Conservation (phyloP, 2,888 invertebrate species). For the Acrocyrtus sp. region DNA sequence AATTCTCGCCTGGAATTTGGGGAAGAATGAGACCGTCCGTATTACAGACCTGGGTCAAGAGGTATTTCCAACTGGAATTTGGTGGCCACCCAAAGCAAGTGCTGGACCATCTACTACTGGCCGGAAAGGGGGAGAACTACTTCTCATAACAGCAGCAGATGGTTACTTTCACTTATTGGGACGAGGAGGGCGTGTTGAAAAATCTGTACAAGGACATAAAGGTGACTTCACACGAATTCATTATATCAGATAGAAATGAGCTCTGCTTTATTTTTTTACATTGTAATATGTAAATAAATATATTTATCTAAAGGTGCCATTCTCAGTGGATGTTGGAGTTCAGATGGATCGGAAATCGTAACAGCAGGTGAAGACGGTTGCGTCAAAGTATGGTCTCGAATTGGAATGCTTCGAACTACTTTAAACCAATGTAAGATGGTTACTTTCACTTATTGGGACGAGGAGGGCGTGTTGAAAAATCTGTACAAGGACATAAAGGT, state of each 20-base stretch:
- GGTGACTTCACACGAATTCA: too few species aligned
- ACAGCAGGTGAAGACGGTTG: constrained; percentile 98
- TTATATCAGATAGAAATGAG: too few species aligned
- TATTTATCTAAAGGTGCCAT: constrained; percentile 80
- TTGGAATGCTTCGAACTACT: constrained; percentile 91
- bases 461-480: constrained; percentile 91
- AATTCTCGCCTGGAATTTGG: constrained; percentile 88
- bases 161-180: constrained; percentile 81
- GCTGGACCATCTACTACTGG: constrained; percentile 43
- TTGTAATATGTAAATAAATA: too few species aligned
- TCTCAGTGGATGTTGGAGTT: constrained; percentile 90
- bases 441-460: constrained; percentile 85
- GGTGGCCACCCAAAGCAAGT: constrained; percentile 80
- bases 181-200: constrained; percentile 90
- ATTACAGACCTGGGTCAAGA: constrained; percentile 84
- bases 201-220: constrained; percentile 90
- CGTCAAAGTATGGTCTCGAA: constrained; percentile 96
- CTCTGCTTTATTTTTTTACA: too few species aligned
- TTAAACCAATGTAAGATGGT: constrained; percentile 76
- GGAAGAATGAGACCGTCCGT: constrained; percentile 79
- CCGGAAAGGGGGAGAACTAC: constrained; percentile 59
- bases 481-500: constrained; percentile 87
- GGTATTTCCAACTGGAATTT: constrained; percentile 89
- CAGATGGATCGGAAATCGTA: constrained; percentile 92
- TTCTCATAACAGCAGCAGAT: constrained; percentile 60